Base-by-base conservation (phyloP, 92 coral and sea anemone species). In the Chrysogorgia sp. region DNA sequence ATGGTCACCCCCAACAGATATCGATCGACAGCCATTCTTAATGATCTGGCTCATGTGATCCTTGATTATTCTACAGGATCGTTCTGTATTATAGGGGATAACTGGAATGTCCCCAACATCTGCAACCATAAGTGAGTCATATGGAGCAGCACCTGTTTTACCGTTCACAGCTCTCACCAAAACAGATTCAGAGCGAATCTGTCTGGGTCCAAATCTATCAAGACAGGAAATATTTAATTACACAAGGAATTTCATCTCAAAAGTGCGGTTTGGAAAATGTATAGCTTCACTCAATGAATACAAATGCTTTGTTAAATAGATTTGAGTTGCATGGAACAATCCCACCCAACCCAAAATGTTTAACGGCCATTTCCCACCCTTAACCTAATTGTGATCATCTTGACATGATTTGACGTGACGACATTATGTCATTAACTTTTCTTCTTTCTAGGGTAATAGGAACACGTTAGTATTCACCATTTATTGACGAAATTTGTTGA, bases 91-190 rank as follows among this genome's bases (percentile, higher is more conserved):
- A 81, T 77, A 91, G 0, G 93, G 85, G 30, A 89, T 88, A 34
- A 93, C 79, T n/a, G 93, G 75, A 53, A 93, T 91, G 63, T 93
- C 98, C 32, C 98, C 98, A 65, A 93, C 67, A 75, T 93, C 98
- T 5, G 93, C 98, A 66, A 93, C 76, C 92, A 89, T 89, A 58
- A 93, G 59, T 9, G 94, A 82, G 37, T 93, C 97, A 84, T 84
- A 93, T 63, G 98, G 97, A 0, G 90, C 86, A 34, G 97, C 98
- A 50, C 98, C 98, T 30, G 92, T 93, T 0, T 71, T 88, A 14
- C 63, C 81, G 53, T 93, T 91, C 64, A 82, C 86, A 5, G 97
- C 96, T 53, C 98, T 91, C 15, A 93, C 70, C 85, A 93, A 33
- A 55, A 87, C 83, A 3, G 98, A 93, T 77, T 93, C 98, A 45